phyloP scores from a whole-genome alignment of 2,797 vertebrate genomes.

The Esox masquinongy region DNA sequence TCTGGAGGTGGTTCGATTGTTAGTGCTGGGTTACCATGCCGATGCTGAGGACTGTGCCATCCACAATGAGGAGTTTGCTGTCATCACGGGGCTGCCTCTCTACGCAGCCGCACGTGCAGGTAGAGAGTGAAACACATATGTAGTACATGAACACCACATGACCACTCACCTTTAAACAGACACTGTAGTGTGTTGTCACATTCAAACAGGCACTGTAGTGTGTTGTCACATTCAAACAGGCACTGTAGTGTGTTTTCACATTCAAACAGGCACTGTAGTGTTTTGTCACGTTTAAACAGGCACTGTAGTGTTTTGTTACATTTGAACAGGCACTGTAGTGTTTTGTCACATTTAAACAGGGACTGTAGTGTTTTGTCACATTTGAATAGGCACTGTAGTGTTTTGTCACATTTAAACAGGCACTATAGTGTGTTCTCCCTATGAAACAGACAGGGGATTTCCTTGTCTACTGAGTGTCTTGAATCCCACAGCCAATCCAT shows the following conservation, averaged over 20 bases:
- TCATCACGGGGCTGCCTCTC: constrained; percentile 86
- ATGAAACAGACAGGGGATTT: neutral
- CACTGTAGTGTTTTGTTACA: too few species aligned
- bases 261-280: too few species aligned
- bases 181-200: neutral
- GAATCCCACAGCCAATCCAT: constrained; percentile 2
- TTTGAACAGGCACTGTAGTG: too few species aligned
- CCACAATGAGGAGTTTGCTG: constrained; percentile 83
- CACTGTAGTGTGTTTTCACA: too few species aligned
- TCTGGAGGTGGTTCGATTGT: constrained; percentile 81
- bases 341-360: too few species aligned
- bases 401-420: too few species aligned
- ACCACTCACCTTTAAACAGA: neutral
- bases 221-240: too few species aligned
- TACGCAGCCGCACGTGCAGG: constrained; percentile 89
- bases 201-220: too few species aligned
- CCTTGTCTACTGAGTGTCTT: neutral
- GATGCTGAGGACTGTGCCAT: constrained; percentile 84
- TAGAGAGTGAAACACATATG: constrained; percentile 44
- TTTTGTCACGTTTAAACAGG: too few species aligned
- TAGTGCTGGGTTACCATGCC: constrained; percentile 83
- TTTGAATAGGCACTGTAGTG: too few species aligned
- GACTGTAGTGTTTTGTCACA: too few species aligned
- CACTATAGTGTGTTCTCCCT: too few species aligned
- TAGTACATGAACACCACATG: neutral